phyloP scores from a whole-genome alignment of 2,888 invertebrate genomes.

The Tetrapedia diversipes region DNA sequence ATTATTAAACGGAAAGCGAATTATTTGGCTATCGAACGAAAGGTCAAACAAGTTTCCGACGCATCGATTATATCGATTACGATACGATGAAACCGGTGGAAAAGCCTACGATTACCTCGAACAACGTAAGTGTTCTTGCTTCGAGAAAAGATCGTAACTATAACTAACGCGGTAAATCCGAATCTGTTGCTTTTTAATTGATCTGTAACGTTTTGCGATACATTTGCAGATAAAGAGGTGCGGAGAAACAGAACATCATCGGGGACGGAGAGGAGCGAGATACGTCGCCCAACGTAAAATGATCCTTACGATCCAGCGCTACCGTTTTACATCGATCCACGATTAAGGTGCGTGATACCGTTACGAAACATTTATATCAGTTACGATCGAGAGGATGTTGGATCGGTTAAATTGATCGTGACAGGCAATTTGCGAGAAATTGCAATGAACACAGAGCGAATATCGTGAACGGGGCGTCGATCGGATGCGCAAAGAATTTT shows the following conservation, averaged over 20 bases:
- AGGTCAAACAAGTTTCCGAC: not conserved
- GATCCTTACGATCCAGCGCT: not conserved
- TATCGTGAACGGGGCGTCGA: not conserved
- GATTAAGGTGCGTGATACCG: slow-evolving; percentile 36
- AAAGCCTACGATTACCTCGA: not conserved
- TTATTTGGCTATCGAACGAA: too few relatives aligned
- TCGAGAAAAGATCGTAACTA: not conserved
- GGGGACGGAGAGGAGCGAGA: too few relatives aligned
- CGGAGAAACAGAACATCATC: not conserved
- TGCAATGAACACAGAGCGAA: not conserved
- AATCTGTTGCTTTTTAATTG: not conserved
- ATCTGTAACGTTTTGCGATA: not conserved
- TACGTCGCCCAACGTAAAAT: not conserved
- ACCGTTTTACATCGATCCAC: slow-evolving; percentile 15
- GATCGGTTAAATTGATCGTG: slow-evolving; percentile 37
- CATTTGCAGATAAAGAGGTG: too few relatives aligned
- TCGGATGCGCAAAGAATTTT: not conserved
- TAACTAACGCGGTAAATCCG: not conserved
- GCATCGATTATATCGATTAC: not conserved
- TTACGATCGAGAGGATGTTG: slow-evolving; percentile 15
- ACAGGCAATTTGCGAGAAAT: slow-evolving; percentile 42
- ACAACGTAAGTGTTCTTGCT: too few relatives aligned
- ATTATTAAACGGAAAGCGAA: too few relatives aligned
- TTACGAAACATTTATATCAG: slow-evolving; percentile 43
- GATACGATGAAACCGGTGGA: not conserved